A percentile compares a stretch with the other conserved stretches of the same genome.
These are phyloP conservation scores for Henicopernis longicauda DNA, from an alignment of 2,113 vertebrate species.

Conservation along the genomic window DNA sequence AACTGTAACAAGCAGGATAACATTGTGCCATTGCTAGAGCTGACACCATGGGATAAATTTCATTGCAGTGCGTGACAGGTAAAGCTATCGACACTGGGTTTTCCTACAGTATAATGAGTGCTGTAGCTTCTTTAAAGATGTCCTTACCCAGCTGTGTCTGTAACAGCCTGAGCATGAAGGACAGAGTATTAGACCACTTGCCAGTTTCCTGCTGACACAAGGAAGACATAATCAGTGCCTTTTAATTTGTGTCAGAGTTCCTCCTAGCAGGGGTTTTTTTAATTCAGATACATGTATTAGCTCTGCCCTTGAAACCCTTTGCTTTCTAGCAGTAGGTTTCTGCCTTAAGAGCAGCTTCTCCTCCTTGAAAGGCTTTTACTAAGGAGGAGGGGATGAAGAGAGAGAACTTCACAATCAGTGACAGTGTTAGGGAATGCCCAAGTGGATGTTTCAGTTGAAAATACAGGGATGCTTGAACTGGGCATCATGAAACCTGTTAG, in stretches of 20 bases:
- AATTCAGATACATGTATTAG: background rate
- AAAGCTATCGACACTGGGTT: background rate
- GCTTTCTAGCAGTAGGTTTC: background rate
- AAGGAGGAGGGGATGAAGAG: background rate
- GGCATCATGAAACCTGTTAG: background rate
- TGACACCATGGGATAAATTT: background rate
- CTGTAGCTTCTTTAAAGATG: background rate
- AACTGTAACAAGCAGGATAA: too few relatives aligned
- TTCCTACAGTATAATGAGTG: background rate
- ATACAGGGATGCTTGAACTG: background rate
- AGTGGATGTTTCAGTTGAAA: background rate
- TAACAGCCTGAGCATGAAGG: background rate
- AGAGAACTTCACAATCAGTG: background rate
- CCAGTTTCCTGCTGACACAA: background rate
- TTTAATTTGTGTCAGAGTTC: background rate
- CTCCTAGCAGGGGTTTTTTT: background rate
- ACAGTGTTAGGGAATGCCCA: background rate
- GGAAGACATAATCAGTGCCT: background rate
- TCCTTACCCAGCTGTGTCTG: background rate
- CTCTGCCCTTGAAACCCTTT: background rate
- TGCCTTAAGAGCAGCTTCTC: background rate
- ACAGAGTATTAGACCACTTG: background rate
- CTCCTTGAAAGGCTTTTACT: background rate
- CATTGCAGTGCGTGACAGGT: fast-evolving
- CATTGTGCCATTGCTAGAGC: background rate